Percentiles rank a stretch among this genome's conserved stretches.
phyloP scores from a whole-genome alignment of 2,888 invertebrate species.

The Chrysodeixis includens region DNA sequence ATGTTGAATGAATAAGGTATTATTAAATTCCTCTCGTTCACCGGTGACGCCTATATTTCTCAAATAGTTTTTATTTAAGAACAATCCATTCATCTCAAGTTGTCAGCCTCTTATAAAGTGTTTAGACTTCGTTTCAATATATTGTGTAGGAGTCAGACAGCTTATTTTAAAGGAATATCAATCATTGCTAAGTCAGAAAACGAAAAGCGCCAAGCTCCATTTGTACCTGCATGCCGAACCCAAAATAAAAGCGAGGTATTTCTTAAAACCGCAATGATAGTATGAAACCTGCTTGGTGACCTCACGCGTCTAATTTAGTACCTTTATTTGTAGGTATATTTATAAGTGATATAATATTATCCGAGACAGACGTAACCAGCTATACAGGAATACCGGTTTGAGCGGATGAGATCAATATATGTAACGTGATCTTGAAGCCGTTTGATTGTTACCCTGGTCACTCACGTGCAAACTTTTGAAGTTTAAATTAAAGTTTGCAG shows the following conservation, averaged over 20 bases:
- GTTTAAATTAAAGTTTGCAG: background rate
- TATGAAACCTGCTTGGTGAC: slow-evolving; percentile 1
- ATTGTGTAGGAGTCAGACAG: background rate
- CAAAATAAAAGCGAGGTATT: slow-evolving; percentile 10
- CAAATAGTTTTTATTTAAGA: background rate
- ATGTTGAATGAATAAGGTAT: background rate
- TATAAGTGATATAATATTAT: slow-evolving; percentile 39
- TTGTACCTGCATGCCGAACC: background rate
- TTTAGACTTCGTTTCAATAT: background rate
- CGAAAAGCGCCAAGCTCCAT: background rate
- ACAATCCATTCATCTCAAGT: background rate
- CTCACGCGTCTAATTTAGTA: background rate
- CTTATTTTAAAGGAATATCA: slow-evolving; percentile 2
- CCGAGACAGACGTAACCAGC: slow-evolving; percentile 18
- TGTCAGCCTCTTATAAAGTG: background rate
- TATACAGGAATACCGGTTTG: slow-evolving; percentile 39
- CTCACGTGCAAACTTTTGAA: background rate
- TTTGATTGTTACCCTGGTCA: background rate
- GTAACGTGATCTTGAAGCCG: slow-evolving; percentile 13
- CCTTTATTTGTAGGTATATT: background rate
- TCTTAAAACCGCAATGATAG: slow-evolving; percentile 12
- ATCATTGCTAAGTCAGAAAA: slow-evolving; percentile 1
- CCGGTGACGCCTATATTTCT: background rate
- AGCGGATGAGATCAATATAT: background rate
- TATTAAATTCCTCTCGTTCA: background rate